These are phyloP conservation scores for Tonatia bakeri DNA, from an alignment of 2,113 vertebrate species.

Conservation along the genomic window DNA sequence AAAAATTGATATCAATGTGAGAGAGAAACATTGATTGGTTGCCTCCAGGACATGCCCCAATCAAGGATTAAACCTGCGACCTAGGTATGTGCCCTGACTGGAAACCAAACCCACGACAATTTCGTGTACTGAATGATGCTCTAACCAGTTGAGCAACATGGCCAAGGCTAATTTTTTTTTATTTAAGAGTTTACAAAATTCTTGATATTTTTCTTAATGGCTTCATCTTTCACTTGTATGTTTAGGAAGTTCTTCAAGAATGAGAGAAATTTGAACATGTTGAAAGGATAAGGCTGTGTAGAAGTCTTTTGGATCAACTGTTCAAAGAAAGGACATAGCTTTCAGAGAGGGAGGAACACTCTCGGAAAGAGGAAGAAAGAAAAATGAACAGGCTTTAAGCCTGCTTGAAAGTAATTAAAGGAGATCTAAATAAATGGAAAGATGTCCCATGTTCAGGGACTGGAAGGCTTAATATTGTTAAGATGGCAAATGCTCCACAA, in stretches of 20 bases:
- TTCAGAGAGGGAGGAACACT: not conserved
- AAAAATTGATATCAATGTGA: too few relatives aligned
- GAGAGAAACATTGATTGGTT: too few relatives aligned
- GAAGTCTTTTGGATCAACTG: not conserved
- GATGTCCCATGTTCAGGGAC: not conserved
- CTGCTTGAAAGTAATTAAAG: not conserved
- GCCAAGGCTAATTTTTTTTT: too few relatives aligned
- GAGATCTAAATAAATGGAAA: not conserved
- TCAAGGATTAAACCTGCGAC: too few relatives aligned
- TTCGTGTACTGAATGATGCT: too few relatives aligned
- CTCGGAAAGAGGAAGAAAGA: not conserved
- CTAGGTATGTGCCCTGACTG: too few relatives aligned
- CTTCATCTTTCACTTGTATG: not conserved
- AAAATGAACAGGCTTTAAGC: too few relatives aligned
- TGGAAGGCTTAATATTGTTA: not conserved
- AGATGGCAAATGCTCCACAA: not conserved
- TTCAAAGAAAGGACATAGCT: not conserved
- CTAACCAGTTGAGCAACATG: too few relatives aligned
- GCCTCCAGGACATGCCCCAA: too few relatives aligned
- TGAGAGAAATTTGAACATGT: not conserved
- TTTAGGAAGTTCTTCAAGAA: not conserved
- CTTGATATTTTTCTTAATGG: not conserved
- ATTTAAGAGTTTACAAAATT: conserved; percentile 18
- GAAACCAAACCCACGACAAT: too few relatives aligned
- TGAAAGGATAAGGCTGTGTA: not conserved